A percentile compares a stretch with the other conserved stretches of the same genome.
phyloP scores from a whole-genome alignment of 2,113 vertebrate genomes.

The Festucalex cinctus region DNA sequence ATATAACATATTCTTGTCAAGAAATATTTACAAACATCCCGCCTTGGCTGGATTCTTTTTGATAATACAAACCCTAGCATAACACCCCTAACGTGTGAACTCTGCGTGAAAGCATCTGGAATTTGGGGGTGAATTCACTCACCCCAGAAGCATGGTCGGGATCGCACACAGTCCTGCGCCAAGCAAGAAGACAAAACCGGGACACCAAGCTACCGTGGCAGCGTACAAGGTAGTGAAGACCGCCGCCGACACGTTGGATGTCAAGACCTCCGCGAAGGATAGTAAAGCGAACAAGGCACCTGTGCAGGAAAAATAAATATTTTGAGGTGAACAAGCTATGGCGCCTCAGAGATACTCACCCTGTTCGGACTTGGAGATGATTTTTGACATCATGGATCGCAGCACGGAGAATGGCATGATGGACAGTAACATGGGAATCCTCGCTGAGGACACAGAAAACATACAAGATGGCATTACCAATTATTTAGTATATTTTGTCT shows the following conservation, averaged over 20 bases:
- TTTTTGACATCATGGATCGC: constrained; percentile 91
- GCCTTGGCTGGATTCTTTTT: no score
- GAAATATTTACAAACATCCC: no score
- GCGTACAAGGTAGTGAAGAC: constrained; percentile 84
- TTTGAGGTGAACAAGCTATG: neutral
- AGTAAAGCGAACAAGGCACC: constrained; percentile 89
- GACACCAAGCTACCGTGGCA: constrained; percentile 82
- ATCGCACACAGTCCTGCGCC: constrained; percentile 78
- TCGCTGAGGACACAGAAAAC: constrained; percentile 65
- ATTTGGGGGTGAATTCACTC: constrained; percentile 45
- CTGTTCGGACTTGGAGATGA: constrained; percentile 82
- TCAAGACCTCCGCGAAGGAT: constrained; percentile 82
- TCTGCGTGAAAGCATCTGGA: neutral
- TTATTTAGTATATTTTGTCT: no score
- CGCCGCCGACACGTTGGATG: constrained; percentile 55
- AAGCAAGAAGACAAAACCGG: constrained; percentile 85
- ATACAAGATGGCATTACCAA: neutral
- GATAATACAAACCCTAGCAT: no score
- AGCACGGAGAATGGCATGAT: constrained; percentile 86
- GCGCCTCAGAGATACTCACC: constrained; percentile 73
- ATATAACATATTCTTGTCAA: no score
- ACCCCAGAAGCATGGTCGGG: constrained; percentile 80
- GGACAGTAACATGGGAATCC: constrained; percentile 77
- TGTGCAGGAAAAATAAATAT: constrained; percentile 48
- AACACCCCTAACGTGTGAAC: no score